A percentile compares a stretch with the other conserved stretches of the same genome.
phyloP scores from a whole-genome alignment of 2,113 vertebrate genomes.

The Xiphorhynchus elegans region DNA sequence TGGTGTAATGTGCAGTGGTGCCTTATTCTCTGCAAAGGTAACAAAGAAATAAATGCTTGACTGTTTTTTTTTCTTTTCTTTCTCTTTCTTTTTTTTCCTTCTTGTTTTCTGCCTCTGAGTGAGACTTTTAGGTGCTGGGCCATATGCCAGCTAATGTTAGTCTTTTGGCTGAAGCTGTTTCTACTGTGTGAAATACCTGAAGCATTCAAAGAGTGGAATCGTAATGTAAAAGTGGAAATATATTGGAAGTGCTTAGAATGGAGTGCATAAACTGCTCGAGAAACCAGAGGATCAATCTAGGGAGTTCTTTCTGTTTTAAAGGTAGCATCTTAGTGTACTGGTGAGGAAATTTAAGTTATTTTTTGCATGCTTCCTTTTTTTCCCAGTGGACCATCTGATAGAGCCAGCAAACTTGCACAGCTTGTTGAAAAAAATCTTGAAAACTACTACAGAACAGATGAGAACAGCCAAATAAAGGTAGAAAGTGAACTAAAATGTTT shows the following conservation, averaged over 20 bases:
- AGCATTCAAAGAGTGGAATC: neutral
- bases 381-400: constrained; percentile 80
- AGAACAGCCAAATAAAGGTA: constrained; percentile 89
- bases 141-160: neutral
- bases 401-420: constrained; percentile 85
- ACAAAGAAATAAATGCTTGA: neutral
- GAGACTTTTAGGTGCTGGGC: neutral
- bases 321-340: neutral
- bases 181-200: neutral
- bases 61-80: neutral
- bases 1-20: neutral
- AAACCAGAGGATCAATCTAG: neutral
- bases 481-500: neutral
- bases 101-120: neutral
- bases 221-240: neutral
- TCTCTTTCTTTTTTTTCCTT: neutral
- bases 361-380: constrained; percentile 42
- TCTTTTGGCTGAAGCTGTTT: neutral
- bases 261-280: neutral
- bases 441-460: constrained; percentile 86
- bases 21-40: neutral
- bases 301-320: neutral
- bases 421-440: constrained; percentile 89
- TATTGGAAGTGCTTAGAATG: neutral
- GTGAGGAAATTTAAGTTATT: neutral